Conservation (phyloP, 1,140 invertebrate species). For the Drosophila carrolli region DNA sequence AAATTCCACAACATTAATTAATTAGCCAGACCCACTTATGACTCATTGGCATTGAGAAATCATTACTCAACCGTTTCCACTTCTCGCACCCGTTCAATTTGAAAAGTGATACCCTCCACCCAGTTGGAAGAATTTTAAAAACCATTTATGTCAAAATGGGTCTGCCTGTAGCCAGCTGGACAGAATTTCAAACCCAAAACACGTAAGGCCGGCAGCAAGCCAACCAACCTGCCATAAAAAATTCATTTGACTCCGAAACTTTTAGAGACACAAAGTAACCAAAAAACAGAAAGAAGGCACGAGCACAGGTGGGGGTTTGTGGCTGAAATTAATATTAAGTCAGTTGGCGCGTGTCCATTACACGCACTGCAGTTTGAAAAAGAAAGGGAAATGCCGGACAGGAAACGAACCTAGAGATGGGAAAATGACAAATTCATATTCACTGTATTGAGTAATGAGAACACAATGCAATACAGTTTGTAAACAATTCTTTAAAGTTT, state of each 20-base stretch:
- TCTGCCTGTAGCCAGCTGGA: constrained; percentile 1
- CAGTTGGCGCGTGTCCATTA: constrained; percentile 80
- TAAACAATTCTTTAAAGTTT: too few relatives aligned
- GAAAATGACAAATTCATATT: neutral
- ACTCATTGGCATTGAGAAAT: too few relatives aligned
- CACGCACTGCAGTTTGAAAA: constrained; percentile 67
- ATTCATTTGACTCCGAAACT: constrained; percentile 81
- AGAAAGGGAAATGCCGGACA: constrained; percentile 37
- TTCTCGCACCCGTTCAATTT: constrained; percentile 53
- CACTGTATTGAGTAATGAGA: too few relatives aligned
- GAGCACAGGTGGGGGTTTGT: constrained; percentile 11
- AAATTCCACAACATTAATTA: neutral
- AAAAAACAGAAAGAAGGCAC: constrained; percentile 16
- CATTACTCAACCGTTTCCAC: neutral
- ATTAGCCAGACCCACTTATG: too few relatives aligned
- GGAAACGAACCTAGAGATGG: constrained; percentile 8
- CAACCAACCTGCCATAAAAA: constrained; percentile 69
- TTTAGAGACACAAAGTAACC: constrained; percentile 47
- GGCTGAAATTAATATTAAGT: constrained; percentile 77
- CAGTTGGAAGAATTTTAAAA: constrained; percentile 70
- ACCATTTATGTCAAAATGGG: constrained; percentile 61
- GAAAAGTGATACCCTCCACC: constrained; percentile 49
- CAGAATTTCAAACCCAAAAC: constrained; percentile 34
- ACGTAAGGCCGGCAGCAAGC: constrained; percentile 42
- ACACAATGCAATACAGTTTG: too few relatives aligned